Evolutionary conservation across 2,888 invertebrate species (phyloP).

Genomic region (Eucera pruinosa): DNA sequence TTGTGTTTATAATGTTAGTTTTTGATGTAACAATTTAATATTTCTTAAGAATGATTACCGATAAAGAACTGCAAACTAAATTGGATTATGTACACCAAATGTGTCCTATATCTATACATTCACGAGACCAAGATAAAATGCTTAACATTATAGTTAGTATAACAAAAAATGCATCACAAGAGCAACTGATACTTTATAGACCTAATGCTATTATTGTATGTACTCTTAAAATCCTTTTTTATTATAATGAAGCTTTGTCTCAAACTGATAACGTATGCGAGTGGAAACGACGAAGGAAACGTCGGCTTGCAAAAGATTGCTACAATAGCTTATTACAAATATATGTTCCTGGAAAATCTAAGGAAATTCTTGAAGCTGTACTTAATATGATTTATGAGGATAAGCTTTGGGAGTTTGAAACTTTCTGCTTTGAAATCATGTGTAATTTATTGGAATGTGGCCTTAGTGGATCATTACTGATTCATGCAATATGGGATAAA

Average conservation of each 20-base stretch:
- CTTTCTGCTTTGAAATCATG: conserved; percentile 81
- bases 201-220: conserved; percentile 68
- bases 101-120: conserved; percentile 33
- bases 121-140: conserved; percentile 49
- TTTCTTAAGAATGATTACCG: conserved; percentile 54
- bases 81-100: conserved; percentile 62
- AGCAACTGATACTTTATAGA: conserved; percentile 65
- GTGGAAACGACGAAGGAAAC: conserved; percentile 71
- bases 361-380: conserved; percentile 80
- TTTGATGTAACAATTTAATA: conserved; percentile 20
- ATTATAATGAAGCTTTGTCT: conserved; percentile 65
- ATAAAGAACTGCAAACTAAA: conserved; percentile 62
- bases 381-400: conserved; percentile 82
- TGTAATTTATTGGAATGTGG: conserved; percentile 74
- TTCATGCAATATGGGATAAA: conserved; percentile 71
- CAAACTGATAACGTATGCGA: conserved; percentile 54
- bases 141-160: conserved; percentile 65
- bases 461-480: conserved; percentile 63
- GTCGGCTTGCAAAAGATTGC: conserved; percentile 68
- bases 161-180: conserved; percentile 59
- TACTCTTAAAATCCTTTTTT: conserved; percentile 70
- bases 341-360: conserved; percentile 76
- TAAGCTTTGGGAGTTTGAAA: conserved; percentile 84
- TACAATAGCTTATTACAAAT: conserved; percentile 71
- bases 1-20: conserved; percentile 18